Evolutionary conservation across 2,113 vertebrate species (phyloP).

Genomic region (Lichenostomus cassidix): DNA sequence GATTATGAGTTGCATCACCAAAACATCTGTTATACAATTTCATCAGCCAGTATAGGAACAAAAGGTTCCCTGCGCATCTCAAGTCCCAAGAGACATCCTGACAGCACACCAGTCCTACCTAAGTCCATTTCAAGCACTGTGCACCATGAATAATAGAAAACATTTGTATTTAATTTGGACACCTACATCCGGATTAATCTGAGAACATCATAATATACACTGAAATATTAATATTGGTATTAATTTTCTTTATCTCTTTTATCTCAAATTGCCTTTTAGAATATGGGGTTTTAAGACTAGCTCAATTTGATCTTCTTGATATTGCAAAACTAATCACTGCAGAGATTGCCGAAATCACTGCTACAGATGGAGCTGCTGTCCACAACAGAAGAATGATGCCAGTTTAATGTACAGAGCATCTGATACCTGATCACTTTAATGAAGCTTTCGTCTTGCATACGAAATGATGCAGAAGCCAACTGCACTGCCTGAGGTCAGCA

Average conservation of each 20-base stretch:
- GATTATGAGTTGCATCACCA: not conserved
- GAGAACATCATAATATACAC: not conserved
- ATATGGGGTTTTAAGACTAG: not conserved
- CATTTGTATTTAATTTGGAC: not conserved
- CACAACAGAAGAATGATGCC: not conserved
- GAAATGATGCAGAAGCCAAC: not conserved
- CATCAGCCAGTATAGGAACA: not conserved
- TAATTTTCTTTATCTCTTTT: not conserved
- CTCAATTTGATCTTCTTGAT: not conserved
- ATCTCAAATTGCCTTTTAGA: not conserved
- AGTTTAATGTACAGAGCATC: not conserved
- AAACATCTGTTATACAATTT: not conserved
- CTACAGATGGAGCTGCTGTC: not conserved
- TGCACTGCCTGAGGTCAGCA: not conserved
- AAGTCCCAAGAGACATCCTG: not conserved
- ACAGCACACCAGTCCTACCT: not conserved
- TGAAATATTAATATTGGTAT: not conserved
- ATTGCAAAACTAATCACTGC: not conserved
- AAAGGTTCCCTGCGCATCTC: not conserved
- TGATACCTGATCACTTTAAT: not conserved
- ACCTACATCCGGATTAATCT: not conserved
- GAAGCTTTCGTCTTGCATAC: not conserved
- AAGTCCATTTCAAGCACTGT: not conserved
- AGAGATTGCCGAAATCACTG: not conserved
- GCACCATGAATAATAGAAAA: not conserved